Evolutionary conservation across 2,797 vertebrate genomes (phyloP), one percentile per base, ranked within the genome.

Genomic region (Myripristis jacobus): DNA sequence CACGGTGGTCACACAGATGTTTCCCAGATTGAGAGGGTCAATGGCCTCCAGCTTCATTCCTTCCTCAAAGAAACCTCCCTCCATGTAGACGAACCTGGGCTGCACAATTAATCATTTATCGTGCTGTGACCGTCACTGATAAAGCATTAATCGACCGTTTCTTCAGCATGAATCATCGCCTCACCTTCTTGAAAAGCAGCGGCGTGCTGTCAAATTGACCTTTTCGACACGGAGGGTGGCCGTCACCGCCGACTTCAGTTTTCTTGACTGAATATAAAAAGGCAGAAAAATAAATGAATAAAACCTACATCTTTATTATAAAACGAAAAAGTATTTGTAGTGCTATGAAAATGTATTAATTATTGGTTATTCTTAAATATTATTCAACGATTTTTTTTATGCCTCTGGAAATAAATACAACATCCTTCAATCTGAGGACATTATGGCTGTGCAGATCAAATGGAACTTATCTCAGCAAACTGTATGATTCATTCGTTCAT

Each of bases 31-130:
- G 51, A 98, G 90, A 1, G 97, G 98, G 79, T 99, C 97, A 5
- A 99, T 96, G 48, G 96, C 97, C 85, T 99, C 98, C 61, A 99
- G 89, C 82, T 98, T 99, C 98, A 99, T 98, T 53, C 96, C 96
- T 75, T 93, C 92, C 70, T 96, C 93, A 73, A 98, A 99, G 94
- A 96, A 98, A 11, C 93, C 90, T 0, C 95, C 95, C 52, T 95
- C 94, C 55, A 96, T 95, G 88, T 96, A 98, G 69, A 96, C 96
- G 6, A 92, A 91, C 65, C 96, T 95, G n/a, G 94, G 95, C 46
- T 13, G 36, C 46, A 47, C 46, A 47, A 13, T 41, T 13, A 13
- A 41, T 13, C 11, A 10, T 36, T 8, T 36, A 10, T 36, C n/a
- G n/a, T 29, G 27, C 3, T 29, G 27, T 29, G 27, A 29, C 27